phyloP scores from a whole-genome alignment of 2,888 invertebrate species.

The Hecatera dysodea region DNA sequence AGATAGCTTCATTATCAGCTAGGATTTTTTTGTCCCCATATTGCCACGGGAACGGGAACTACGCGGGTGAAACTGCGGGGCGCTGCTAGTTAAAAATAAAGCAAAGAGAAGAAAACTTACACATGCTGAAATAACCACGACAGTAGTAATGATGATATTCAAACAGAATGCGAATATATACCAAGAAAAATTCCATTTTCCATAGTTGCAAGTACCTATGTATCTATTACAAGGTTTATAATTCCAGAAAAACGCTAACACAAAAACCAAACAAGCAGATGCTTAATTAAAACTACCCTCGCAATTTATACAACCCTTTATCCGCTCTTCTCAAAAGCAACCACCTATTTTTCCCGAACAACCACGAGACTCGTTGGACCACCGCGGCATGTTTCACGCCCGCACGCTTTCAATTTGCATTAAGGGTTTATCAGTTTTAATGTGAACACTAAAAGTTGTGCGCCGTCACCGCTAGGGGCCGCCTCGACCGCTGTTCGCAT shows the following conservation, averaged over 20 bases:
- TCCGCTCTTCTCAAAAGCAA: slow-evolving; percentile 39
- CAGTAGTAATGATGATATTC: not conserved
- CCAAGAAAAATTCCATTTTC: too few relatives aligned
- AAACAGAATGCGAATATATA: not conserved
- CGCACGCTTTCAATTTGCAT: slow-evolving; percentile 77
- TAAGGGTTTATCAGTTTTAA: slow-evolving; percentile 77
- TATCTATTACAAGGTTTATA: not conserved
- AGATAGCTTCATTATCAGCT: too few relatives aligned
- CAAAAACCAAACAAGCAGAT: slow-evolving; percentile 17
- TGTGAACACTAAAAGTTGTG: slow-evolving; percentile 71
- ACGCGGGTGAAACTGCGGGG: too few relatives aligned
- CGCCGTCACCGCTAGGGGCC: slow-evolving; percentile 61
- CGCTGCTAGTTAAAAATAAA: too few relatives aligned
- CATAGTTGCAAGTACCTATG: too few relatives aligned
- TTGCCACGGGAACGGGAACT: too few relatives aligned
- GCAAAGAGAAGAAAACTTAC: not conserved
- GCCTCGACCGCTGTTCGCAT: slow-evolving; percentile 52
- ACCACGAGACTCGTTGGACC: slow-evolving; percentile 48
- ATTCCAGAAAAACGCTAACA: slow-evolving; percentile 6
- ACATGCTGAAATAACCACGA: not conserved
- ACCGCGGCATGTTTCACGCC: slow-evolving; percentile 70
- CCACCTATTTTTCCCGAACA: slow-evolving; percentile 53
- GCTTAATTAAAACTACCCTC: slow-evolving; percentile 38
- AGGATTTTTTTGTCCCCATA: too few relatives aligned
- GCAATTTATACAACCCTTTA: slow-evolving; percentile 43